Evolutionary conservation across 2,113 vertebrate species (phyloP).

Genomic region (Pogona vitticeps): DNA sequence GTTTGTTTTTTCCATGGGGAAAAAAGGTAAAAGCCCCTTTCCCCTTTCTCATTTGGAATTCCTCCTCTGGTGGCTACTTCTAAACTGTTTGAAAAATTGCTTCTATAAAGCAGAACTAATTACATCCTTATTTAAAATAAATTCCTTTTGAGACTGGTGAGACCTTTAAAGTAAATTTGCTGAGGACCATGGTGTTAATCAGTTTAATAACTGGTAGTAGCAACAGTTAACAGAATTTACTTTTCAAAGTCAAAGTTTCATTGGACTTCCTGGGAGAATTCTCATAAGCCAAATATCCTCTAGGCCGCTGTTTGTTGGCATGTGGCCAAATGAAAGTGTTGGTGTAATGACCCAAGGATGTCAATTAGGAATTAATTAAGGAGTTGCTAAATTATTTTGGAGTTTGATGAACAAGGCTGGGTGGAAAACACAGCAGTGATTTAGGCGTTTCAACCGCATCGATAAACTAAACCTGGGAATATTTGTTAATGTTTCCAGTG

Average conservation of each 20-base stretch:
- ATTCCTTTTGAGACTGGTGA: background rate
- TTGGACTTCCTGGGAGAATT: background rate
- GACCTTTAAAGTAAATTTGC: background rate
- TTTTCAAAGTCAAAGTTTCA: conserved; percentile 15
- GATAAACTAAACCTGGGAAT: conserved; percentile 73
- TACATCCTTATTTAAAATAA: background rate
- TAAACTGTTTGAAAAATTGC: background rate
- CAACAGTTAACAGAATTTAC: background rate
- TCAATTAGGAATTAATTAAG: conserved; percentile 74
- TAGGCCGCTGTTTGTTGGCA: conserved; percentile 41
- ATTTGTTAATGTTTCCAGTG: conserved; percentile 72
- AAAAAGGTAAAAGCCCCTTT: no score
- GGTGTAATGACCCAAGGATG: conserved; percentile 61
- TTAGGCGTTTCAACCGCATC: conserved; percentile 66
- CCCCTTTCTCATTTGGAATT: background rate
- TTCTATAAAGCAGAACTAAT: background rate
- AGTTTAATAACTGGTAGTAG: background rate
- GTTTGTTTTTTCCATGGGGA: background rate
- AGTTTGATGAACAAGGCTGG: conserved; percentile 64
- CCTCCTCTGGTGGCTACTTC: background rate
- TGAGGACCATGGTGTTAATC: background rate
- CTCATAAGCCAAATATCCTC: conserved; percentile 25
- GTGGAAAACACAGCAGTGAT: conserved; percentile 55
- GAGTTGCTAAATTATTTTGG: conserved; percentile 67
- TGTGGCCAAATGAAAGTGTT: conserved; percentile 51